Conservation (phyloP, 1,140 invertebrate species). For the Drosophila arawakana region DNA sequence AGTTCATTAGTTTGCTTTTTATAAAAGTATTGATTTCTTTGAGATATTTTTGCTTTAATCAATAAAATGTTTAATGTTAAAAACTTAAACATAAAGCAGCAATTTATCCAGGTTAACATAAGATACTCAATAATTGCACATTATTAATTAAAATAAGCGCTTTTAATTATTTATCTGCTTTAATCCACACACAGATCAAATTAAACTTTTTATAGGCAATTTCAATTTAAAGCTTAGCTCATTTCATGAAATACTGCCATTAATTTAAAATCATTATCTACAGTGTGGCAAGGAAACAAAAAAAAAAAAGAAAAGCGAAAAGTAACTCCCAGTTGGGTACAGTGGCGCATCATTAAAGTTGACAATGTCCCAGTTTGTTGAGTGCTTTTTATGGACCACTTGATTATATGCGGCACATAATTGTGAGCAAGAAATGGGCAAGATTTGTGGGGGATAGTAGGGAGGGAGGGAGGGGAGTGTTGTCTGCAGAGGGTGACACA, state of each 20-base stretch:
- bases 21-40: too few relatives aligned
- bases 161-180: slow-evolving; percentile 4
- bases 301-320: slow-evolving; percentile 2
- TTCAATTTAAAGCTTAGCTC: slow-evolving; percentile 7
- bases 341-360: slow-evolving; percentile 67
- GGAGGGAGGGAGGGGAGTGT: background rate
- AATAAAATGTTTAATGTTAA: too few relatives aligned
- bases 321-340: slow-evolving; percentile 45
- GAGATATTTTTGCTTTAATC: too few relatives aligned
- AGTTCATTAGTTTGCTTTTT: too few relatives aligned
- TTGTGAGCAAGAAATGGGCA: slow-evolving; percentile 34
- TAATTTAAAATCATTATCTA: slow-evolving; percentile 24
- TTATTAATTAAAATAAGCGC: background rate
- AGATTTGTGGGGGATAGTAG: background rate
- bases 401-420: slow-evolving; percentile 64
- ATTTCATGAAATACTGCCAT: slow-evolving; percentile 14
- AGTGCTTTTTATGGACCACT: slow-evolving; percentile 56
- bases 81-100: too few relatives aligned
- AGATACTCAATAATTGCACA: background rate
- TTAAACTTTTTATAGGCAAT: background rate
- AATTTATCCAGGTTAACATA: too few relatives aligned
- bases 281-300: background rate
- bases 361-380: slow-evolving; percentile 60
- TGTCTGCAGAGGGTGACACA: slow-evolving; percentile 59
- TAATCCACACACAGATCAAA: background rate